Evolutionary conservation across 1,140 invertebrate species (phyloP).

Genomic region (Tetramorium alpestre): DNA sequence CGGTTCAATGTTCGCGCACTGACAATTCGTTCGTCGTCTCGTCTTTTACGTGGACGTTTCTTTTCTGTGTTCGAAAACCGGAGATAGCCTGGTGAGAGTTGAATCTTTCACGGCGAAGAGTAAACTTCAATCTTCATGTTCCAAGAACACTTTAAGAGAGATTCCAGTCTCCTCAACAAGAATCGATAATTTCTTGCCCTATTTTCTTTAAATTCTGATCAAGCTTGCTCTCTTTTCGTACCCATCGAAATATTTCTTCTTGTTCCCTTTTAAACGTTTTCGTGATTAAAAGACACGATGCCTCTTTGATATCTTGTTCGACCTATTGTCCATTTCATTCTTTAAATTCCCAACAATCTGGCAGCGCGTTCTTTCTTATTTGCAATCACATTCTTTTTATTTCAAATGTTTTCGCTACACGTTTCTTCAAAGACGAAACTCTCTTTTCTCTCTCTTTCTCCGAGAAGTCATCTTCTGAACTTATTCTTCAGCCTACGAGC

Average conservation of each 20-base stretch:
- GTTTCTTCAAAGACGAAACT: conserved; percentile 15
- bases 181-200: neutral
- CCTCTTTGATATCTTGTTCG: conserved; percentile 1
- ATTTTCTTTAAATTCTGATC: neutral
- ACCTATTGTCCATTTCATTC: neutral
- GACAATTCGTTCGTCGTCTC: conserved; percentile 13
- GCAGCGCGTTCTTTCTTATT: neutral
- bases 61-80: neutral
- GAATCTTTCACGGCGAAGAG: conserved; percentile 27
- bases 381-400: neutral
- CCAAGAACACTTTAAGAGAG: conserved; percentile 5
- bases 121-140: neutral
- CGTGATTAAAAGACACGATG: conserved; percentile 4
- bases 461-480: conserved; percentile 9
- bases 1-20: conserved; percentile 57
- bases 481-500: neutral
- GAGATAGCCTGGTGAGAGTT: conserved; percentile 25
- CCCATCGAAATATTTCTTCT: neutral
- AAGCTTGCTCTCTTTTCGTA: neutral
- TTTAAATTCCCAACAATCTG: neutral
- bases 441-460: neutral
- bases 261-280: conserved; percentile 1
- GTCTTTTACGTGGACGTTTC: neutral
- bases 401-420: neutral
- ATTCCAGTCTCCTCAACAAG: conserved; percentile 6